Base-by-base conservation (phyloP, 2,113 vertebrate species). In the Lathamus discolor region DNA sequence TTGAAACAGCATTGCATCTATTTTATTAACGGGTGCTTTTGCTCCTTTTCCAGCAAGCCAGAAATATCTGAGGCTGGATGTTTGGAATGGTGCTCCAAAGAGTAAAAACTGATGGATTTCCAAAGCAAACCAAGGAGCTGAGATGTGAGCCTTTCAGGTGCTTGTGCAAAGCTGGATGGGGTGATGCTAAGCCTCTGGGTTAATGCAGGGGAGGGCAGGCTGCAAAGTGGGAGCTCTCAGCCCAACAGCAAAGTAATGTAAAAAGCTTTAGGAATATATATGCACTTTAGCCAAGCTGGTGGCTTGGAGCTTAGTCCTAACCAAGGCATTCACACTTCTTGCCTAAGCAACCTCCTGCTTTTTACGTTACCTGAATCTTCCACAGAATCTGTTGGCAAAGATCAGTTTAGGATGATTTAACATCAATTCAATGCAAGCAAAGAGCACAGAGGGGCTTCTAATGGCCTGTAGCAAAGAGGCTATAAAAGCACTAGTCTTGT, bases 361-460 rank as follows among this genome's bases (percentile, higher is more conserved):
- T 17, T 33, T 37, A 16, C 0, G 0, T 49, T 37, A 43, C 28
- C 78, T 27, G 13, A n/a, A 1, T 18, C 72, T 37, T 51, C 3
- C 18, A 41, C 51, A 59, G n/a, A 2, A 28, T 31, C 33, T 15
- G 16, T 20, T 28, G 20, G 33, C 51, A 29, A 43, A 5, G 28
- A 76, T 46, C 85, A 85, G 29, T 23, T 88, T 27, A 31, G 88
- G 44, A 17, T 48, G 44, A 33, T 69, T 88, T 46, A 35, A 8
- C 3, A 9, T 5, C 64, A 33, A 0, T 35, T 27, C 23, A 69
- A 48, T 55, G 35, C 49, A 48, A 44, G 29, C 17, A 19, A 90
- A 62, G 77, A 52, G 37, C 44, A 12, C 1, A 2, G 2, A 2
- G 14, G 6, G 8, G 2, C 27, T 61, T 84, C 57, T 39, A 84